Conservation (phyloP, 2,888 invertebrate genomes). For the Agrochola lychnidis region DNA sequence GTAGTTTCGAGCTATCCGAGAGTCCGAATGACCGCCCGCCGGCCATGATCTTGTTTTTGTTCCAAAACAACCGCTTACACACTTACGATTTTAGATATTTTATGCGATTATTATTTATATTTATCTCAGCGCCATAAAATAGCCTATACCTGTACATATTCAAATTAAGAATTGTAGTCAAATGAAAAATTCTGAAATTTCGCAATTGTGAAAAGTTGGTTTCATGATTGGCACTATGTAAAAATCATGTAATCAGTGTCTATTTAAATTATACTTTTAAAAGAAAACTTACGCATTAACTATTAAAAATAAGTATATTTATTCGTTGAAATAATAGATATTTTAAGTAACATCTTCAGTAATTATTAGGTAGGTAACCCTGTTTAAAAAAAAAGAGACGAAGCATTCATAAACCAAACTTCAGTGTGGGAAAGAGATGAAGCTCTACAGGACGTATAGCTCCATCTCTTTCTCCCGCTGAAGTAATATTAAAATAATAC, state of each 20-base stretch:
- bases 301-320: background rate
- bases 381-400: too few species aligned
- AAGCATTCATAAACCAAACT: too few species aligned
- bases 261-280: background rate
- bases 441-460: too few species aligned
- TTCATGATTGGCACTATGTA: background rate
- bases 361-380: background rate
- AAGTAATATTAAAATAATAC: too few species aligned
- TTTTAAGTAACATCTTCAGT: background rate
- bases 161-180: background rate
- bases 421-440: too few species aligned
- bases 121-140: background rate
- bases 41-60: constrained; percentile 81
- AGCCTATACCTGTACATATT: too few species aligned
- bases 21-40: constrained; percentile 75
- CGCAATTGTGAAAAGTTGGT: background rate
- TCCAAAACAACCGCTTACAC: constrained; percentile 70
- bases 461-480: too few species aligned
- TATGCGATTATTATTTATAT: constrained; percentile 28
- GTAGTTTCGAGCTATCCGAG: constrained; percentile 61
- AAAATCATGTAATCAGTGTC: too few species aligned
- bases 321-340: background rate
- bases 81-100: constrained; percentile 67
- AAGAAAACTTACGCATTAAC: too few species aligned
- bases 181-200: background rate